Base-by-base conservation (phyloP, 2,888 invertebrate species). In the Protonemura montana region DNA sequence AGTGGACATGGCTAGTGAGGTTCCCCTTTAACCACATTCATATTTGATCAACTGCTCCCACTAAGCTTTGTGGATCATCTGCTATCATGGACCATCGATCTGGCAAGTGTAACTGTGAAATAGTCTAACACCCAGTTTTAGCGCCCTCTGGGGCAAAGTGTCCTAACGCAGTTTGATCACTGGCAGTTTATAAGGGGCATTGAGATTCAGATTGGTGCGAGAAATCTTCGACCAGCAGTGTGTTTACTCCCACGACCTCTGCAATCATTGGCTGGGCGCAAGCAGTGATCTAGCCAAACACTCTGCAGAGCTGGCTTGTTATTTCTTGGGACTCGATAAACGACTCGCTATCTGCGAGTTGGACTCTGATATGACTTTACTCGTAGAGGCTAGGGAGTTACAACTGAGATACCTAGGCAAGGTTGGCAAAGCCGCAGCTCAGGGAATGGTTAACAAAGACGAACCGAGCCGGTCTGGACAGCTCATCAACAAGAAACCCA, bases 1-100 rank as follows among this genome's bases (percentile, higher is more conserved):
- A 10, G 16, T 2, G 21, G 59, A 2, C 16, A 21, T 21, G 13
- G 59, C 59, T 21, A 59, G 59, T 13, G 59, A 10, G 59, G 59
- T 59, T 59, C 59, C 59, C 59, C 59, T 59, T 59, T 59, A 59
- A 59, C 59, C 59, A 59, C 59, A 59, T 59, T 59, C 59, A 59
- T 59, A 59, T 59, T 59, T 59, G 59, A 59, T 59, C 59, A 59
- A 59, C 59, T 59, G 59, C 21, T 59, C 13, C 59, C 59, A 59
- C 59, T 21, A 35, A 59, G 59, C 59, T 59, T 59, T 59, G 59
- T 59, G 59, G 59, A 59, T 59, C 59, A 59, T 59, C 59, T 59
- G 16, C 59, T 59, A 59, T 59, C 59, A 59, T 59, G 59, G 59
- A 59, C 59, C 59, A 59, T 59, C 59, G 59, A 59, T 59, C 59